Evolutionary conservation across 2,888 invertebrate genomes (phyloP).

Genomic region (Chymomyza procnemis): DNA sequence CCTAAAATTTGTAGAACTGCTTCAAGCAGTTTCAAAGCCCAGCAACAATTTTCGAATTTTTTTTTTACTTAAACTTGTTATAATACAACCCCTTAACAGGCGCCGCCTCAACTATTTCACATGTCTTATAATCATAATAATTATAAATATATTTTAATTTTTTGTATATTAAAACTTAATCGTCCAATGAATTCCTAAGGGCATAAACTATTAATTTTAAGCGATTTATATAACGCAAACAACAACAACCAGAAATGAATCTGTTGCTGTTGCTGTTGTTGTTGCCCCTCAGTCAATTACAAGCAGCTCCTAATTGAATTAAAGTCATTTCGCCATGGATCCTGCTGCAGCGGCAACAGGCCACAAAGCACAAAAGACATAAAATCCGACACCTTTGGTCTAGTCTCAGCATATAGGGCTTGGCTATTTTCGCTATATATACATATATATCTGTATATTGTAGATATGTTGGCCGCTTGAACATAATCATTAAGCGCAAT

Average conservation of each 20-base stretch:
- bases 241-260: slow-evolving; percentile 49
- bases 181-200: slow-evolving; percentile 17
- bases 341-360: slow-evolving; percentile 31
- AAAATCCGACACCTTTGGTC: slow-evolving; percentile 56
- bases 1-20: no score
- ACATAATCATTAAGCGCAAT: slow-evolving; percentile 73
- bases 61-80: no score
- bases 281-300: slow-evolving; percentile 48
- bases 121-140: background rate
- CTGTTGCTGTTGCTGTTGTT: slow-evolving; percentile 25
- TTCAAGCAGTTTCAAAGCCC: no score
- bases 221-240: slow-evolving; percentile 45
- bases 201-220: slow-evolving; percentile 51
- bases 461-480: slow-evolving; percentile 52
- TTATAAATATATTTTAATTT: slow-evolving; percentile 7
- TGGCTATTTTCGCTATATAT: slow-evolving; percentile 54
- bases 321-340: slow-evolving; percentile 49
- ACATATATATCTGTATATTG: slow-evolving; percentile 39
- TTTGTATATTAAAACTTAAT: slow-evolving; percentile 4
- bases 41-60: no score
- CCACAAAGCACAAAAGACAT: slow-evolving; percentile 38
- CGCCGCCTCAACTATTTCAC: no score
- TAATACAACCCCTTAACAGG: no score
- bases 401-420: background rate
- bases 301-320: slow-evolving; percentile 65